phyloP scores from a whole-genome alignment of 2,113 vertebrate genomes.

The Craseonycteris thonglongyai region DNA sequence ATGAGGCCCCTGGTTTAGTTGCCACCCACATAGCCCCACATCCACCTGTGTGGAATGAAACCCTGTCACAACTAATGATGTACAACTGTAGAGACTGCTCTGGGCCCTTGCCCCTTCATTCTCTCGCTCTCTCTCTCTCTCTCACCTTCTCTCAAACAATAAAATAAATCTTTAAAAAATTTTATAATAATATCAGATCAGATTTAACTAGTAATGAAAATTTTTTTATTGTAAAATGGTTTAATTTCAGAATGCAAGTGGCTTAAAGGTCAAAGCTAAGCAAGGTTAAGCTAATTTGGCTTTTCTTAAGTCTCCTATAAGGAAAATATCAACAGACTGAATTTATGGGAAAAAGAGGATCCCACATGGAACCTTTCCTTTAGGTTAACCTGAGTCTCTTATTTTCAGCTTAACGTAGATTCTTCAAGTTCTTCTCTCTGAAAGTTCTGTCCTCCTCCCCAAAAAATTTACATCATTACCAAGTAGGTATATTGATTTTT shows the following conservation, averaged over 20 bases:
- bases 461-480: neutral
- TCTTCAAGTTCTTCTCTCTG: neutral
- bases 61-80: no score
- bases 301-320: neutral
- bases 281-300: neutral
- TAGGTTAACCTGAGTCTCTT: neutral
- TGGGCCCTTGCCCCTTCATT: no score
- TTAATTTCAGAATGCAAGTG: neutral
- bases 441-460: neutral
- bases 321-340: neutral
- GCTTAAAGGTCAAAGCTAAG: neutral
- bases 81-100: no score
- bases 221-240: neutral
- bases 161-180: no score
- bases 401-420: neutral
- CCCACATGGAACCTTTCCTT: neutral
- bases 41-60: no score
- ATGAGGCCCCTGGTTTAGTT: no score
- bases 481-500: neutral
- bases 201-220: neutral
- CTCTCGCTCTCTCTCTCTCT: no score
- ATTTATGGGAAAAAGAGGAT: neutral
- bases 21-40: no score
- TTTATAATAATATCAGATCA: neutral
- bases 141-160: no score